A percentile compares a stretch with the other conserved stretches of the same genome.
phyloP scores from a whole-genome alignment of 1,140 invertebrate genomes.

The Lucilia cuprina region DNA sequence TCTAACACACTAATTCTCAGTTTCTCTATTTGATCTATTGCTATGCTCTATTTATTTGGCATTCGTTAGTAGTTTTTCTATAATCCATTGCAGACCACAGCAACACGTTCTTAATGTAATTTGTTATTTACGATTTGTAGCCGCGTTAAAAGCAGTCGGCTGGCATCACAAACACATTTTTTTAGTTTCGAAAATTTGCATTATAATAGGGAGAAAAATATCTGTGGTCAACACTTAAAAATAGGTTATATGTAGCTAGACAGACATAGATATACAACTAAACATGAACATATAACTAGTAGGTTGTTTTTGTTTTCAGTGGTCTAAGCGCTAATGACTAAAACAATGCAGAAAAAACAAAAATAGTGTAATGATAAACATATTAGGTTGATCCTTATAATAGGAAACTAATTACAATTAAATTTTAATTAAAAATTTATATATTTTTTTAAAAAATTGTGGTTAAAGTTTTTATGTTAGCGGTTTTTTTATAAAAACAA shows the following conservation, averaged over 20 bases:
- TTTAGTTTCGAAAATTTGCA: neutral
- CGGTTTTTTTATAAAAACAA: no score
- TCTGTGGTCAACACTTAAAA: constrained; percentile 1
- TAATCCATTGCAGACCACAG: neutral
- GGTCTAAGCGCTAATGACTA: neutral
- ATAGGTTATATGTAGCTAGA: neutral
- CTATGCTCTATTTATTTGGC: neutral
- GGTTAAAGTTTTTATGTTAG: no score
- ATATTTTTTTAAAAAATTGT: no score
- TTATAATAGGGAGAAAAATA: neutral
- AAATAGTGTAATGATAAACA: neutral
- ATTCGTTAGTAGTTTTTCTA: neutral
- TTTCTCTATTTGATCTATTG: neutral
- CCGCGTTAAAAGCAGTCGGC: neutral
- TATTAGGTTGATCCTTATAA: neutral
- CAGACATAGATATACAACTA: neutral
- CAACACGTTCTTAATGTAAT: neutral
- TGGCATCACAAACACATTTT: neutral
- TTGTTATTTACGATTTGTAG: neutral
- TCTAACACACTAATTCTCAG: neutral
- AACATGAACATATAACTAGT: neutral
- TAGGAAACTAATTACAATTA: no score
- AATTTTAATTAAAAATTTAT: no score
- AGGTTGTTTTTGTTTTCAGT: neutral
- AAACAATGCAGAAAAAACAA: neutral